A percentile compares a stretch with the other conserved stretches of the same genome.
Evolutionary conservation across 2,797 vertebrate genomes (phyloP).

Genomic region (Linurgus olivaceus): DNA sequence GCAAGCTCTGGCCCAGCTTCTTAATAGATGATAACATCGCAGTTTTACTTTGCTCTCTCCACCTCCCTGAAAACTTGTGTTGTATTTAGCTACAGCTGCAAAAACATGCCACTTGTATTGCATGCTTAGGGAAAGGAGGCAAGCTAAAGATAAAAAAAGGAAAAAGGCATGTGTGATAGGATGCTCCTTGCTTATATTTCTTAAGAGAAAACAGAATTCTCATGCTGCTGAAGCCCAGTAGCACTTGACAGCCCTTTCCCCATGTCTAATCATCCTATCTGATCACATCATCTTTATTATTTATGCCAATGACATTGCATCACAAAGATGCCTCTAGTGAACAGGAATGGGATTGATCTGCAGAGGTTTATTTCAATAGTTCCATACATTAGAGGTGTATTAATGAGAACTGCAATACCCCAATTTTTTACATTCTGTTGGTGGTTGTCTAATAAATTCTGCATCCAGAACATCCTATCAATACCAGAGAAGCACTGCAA

Average conservation of each 20-base stretch:
- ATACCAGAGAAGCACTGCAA: not conserved
- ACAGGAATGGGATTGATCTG: not conserved
- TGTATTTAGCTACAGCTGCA: not conserved
- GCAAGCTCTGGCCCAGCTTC: not conserved
- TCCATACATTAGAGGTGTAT: not conserved
- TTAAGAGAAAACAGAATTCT: not conserved
- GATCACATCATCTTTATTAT: not conserved
- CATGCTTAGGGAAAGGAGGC: not conserved
- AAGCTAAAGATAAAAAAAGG: not conserved
- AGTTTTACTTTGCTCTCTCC: not conserved
- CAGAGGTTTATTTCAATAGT: not conserved
- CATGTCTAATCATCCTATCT: not conserved
- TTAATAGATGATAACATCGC: not conserved
- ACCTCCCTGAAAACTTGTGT: not conserved
- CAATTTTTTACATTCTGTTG: not conserved
- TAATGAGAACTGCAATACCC: not conserved
- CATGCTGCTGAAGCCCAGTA: not conserved
- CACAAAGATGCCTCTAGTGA: not conserved
- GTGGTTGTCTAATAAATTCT: not conserved
- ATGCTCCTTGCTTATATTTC: not conserved
- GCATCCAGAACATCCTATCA: not conserved
- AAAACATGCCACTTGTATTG: not conserved
- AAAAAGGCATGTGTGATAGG: not conserved
- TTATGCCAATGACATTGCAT: not conserved
- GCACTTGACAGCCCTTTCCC: not conserved